phyloP scores from a whole-genome alignment of 2,113 vertebrate genomes.

The Trogon melanurus region DNA sequence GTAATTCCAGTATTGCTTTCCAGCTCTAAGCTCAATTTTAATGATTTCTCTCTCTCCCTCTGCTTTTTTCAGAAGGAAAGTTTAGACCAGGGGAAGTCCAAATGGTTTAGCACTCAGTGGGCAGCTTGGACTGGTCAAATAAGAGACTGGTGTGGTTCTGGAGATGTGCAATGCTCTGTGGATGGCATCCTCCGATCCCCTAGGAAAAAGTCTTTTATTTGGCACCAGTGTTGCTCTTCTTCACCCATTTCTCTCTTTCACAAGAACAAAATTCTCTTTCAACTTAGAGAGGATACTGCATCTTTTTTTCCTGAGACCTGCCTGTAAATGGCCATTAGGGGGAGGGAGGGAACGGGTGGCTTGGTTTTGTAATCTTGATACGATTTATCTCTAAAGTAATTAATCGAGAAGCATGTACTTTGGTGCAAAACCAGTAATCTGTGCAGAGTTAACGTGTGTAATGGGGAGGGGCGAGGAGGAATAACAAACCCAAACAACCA shows the following conservation, averaged over 20 bases:
- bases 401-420: constrained; percentile 29
- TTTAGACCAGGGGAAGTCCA: constrained; percentile 5
- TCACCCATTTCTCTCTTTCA: constrained; percentile 4
- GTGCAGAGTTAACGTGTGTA: constrained; percentile 19
- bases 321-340: constrained; percentile 71
- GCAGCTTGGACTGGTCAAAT: constrained; percentile 26
- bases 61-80: constrained; percentile 34
- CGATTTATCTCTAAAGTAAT: constrained; percentile 18
- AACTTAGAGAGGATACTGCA: constrained; percentile 72
- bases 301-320: constrained; percentile 69
- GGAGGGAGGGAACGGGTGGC: constrained; percentile 45
- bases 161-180: constrained; percentile 5
- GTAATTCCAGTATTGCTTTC: constrained; percentile 39
- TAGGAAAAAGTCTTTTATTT: constrained; percentile 26
- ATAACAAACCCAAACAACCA: background rate
- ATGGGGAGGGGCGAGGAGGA: background rate
- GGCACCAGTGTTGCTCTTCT: constrained; percentile 17
- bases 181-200: constrained; percentile 26
- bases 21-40: constrained; percentile 21
- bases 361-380: constrained; percentile 65
- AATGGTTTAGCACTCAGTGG: background rate
- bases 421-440: constrained; percentile 10
- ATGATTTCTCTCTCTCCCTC: constrained; percentile 27
- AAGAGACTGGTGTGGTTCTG: background rate
- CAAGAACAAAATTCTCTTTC: constrained; percentile 33